These are phyloP conservation scores for Nothobranchius furzeri DNA, from an alignment of 2,113 vertebrate species.

Conservation along the genomic window DNA sequence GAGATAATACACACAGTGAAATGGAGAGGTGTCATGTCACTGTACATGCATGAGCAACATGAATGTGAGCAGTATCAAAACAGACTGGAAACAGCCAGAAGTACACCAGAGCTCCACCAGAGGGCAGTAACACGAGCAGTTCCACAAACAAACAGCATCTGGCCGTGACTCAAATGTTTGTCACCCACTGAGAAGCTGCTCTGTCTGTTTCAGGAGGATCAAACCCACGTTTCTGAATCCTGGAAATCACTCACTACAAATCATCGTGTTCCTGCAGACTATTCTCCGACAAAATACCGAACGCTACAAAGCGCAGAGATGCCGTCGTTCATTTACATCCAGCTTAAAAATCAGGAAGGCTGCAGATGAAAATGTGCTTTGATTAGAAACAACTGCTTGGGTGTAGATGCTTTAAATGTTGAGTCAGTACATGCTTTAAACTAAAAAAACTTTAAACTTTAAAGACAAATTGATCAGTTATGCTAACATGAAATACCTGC, in stretches of 20 bases:
- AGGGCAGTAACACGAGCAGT: conserved; percentile 47
- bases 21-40: conserved; percentile 32
- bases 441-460: too few species aligned
- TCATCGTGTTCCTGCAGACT: conserved; percentile 22
- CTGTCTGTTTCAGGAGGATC: conserved; percentile 64
- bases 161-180: conserved; percentile 72
- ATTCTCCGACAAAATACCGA: background rate
- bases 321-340: conserved; percentile 1
- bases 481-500: background rate
- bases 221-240: conserved; percentile 46
- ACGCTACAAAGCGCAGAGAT: background rate
- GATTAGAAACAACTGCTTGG: conserved; percentile 9
- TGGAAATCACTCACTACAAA: conserved; percentile 42
- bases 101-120: conserved; percentile 56
- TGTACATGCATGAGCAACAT: conserved; percentile 37
- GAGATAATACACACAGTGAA: conserved; percentile 9
- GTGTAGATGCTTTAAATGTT: background rate
- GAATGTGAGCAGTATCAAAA: conserved; percentile 8
- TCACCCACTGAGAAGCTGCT: conserved; percentile 66
- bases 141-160: conserved; percentile 62
- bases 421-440: too few species aligned
- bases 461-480: conserved; percentile 1
- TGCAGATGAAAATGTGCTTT: conserved; percentile 17
- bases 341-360: conserved; percentile 9
- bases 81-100: conserved; percentile 21